Base-by-base conservation (phyloP, 1,140 invertebrate species). In the Drosophila miranda region DNA sequence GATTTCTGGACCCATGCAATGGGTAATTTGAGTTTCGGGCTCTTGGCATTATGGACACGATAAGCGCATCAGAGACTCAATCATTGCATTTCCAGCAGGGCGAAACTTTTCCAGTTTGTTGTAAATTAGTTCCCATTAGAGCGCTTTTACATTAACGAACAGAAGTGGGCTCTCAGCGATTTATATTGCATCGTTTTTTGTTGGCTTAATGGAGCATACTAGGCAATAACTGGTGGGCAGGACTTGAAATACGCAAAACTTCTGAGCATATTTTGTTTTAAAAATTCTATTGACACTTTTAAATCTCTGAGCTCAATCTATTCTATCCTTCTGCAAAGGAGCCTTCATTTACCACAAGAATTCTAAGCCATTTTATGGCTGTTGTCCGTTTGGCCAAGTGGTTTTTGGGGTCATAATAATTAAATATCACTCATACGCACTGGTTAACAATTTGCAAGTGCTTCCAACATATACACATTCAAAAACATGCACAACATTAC, bases 391-490 rank as follows among this genome's bases (percentile, higher is more conserved):
- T 38, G 16, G 14, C 1, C 9, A 28, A 11, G 44, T 26, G 26
- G 19, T 46, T 38, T 56, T n/a, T 56, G 28, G 51, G 68, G 72
- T 68, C 68, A 84, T 71, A 59, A 81, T 71, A 86, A 78, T 72
- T 72, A 81, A 72, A 86, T 86, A 87, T 86, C 66, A 81, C 77
- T 81, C 82, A 86, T 81, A 87, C 81, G 82, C 77, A 75, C 59
- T 66, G 81, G 58, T 56, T 66, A 78, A 68, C 64, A 75, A 64
- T 58, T 21, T 21, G 13, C 11, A 19, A 38, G 8, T 11, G 1
- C 9, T 26, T 8, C n/a, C 55, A 43, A 30, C 44, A 34, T 21
- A 28, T 14, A 13, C 26, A 42, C 14, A 58, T 53, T 58, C 50
- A 51, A 38, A 38, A 38, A 13, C 34, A 38, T 38, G 34, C 4